These are phyloP conservation scores for Rugalucina vietnamica DNA, from an alignment of 2,888 invertebrate genomes.

Conservation along the genomic window DNA sequence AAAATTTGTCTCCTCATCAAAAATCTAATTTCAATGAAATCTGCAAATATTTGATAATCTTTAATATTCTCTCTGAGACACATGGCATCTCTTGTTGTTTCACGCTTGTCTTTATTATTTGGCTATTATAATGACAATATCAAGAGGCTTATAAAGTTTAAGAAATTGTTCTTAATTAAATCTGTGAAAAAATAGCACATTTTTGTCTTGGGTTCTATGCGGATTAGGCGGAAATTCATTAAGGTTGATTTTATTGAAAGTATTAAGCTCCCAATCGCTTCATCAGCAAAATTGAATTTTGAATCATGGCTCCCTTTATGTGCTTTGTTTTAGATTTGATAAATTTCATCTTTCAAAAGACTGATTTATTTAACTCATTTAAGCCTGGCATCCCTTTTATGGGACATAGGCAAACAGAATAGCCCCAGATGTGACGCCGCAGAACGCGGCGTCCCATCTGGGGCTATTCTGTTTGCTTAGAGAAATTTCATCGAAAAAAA, in stretches of 20 bases:
- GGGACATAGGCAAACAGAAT: too few relatives aligned
- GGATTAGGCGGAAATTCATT: neutral
- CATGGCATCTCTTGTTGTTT: neutral
- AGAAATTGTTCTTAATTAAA: neutral
- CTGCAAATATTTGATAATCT: slow-evolving; percentile 12
- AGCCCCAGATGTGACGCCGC: too few relatives aligned
- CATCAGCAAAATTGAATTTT: neutral
- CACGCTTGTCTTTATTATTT: neutral
- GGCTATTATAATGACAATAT: neutral
- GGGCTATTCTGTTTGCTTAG: too few relatives aligned
- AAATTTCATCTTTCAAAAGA: neutral
- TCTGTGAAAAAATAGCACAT: neutral
- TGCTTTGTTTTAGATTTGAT: neutral
- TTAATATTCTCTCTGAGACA: neutral
- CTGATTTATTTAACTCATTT: neutral
- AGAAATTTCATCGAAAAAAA: too few relatives aligned
- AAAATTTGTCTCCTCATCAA: neutral
- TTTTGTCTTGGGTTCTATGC: neutral
- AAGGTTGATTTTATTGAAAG: neutral
- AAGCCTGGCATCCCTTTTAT: too few relatives aligned
- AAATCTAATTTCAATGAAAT: slow-evolving; percentile 3
- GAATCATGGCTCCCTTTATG: neutral
- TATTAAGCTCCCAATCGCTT: neutral
- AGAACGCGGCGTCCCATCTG: too few relatives aligned
- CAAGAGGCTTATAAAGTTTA: neutral